Conservation (phyloP, 2,888 invertebrate genomes). For the Aphidius colemani region DNA sequence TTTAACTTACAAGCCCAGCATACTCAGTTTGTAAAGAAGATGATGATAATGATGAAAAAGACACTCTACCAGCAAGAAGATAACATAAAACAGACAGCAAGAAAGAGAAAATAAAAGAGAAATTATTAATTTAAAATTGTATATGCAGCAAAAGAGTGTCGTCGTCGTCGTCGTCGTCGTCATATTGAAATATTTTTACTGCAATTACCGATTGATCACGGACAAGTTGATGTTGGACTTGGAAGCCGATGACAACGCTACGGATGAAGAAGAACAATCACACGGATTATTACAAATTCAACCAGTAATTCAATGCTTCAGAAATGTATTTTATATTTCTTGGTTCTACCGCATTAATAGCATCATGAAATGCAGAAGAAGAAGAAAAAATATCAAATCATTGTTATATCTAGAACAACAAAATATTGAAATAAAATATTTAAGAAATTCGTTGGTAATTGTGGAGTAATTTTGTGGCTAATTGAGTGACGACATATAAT, state of each 20-base stretch:
- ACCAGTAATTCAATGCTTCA: constrained; percentile 41
- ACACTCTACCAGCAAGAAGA: constrained; percentile 4
- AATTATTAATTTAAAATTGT: background rate
- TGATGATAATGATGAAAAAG: constrained; percentile 10
- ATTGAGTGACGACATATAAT: constrained; percentile 22
- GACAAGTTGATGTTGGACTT: constrained; percentile 35
- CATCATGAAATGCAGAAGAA: background rate
- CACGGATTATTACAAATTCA: constrained; percentile 46
- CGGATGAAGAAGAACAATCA: constrained; percentile 40
- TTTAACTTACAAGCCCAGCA: background rate
- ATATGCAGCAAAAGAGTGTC: constrained; percentile 31
- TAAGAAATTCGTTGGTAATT: constrained; percentile 5
- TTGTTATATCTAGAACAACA: background rate
- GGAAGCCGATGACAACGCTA: constrained; percentile 38
- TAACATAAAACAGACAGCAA: constrained; percentile 12
- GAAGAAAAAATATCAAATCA: too few relatives aligned
- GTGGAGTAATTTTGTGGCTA: background rate
- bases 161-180: constrained; percentile 39
- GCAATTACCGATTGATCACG: constrained; percentile 53
- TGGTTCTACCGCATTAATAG: background rate
- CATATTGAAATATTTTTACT: constrained; percentile 34
- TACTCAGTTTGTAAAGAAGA: background rate
- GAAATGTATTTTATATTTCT: background rate
- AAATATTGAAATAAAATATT: background rate
- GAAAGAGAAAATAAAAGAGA: background rate